Conservation (phyloP, 2,888 invertebrate genomes). For the Drosophila mimica region DNA sequence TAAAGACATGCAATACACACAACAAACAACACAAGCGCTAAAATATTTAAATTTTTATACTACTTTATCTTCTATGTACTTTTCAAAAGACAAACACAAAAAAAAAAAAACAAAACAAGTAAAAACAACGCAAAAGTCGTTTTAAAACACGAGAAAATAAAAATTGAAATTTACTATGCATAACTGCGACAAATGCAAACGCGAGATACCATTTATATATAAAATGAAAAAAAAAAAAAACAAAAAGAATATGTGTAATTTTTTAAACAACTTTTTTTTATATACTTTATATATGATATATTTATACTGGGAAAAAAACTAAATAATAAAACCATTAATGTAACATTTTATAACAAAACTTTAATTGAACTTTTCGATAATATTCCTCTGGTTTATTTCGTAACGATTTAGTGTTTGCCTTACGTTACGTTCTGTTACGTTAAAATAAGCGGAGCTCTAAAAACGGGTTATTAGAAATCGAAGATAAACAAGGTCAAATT, state of each 20-base stretch:
- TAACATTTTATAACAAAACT: constrained; percentile 76
- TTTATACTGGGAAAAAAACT: constrained; percentile 75
- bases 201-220: constrained; percentile 46
- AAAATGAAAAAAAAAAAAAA: constrained; percentile 16
- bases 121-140: constrained; percentile 46
- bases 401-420: not conserved
- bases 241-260: constrained; percentile 72
- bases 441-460: not conserved
- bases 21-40: constrained; percentile 30
- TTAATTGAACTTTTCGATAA: not conserved
- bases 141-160: constrained; percentile 34
- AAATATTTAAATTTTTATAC: constrained; percentile 35
- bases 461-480: not conserved
- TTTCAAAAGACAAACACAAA: constrained; percentile 59
- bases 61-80: constrained; percentile 49
- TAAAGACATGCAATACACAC: constrained; percentile 33
- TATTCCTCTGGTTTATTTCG: not conserved
- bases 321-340: constrained; percentile 73
- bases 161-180: constrained; percentile 42
- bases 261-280: constrained; percentile 77
- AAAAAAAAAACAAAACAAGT: constrained; percentile 45
- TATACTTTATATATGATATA: constrained; percentile 77
- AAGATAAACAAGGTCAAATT: not conserved
- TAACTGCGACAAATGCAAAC: constrained; percentile 30
- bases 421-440: not conserved